Evolutionary conservation across 2,797 vertebrate genomes (phyloP), one percentile per base, ranked within the genome.

Genomic region (Pelodytes ibericus): DNA sequence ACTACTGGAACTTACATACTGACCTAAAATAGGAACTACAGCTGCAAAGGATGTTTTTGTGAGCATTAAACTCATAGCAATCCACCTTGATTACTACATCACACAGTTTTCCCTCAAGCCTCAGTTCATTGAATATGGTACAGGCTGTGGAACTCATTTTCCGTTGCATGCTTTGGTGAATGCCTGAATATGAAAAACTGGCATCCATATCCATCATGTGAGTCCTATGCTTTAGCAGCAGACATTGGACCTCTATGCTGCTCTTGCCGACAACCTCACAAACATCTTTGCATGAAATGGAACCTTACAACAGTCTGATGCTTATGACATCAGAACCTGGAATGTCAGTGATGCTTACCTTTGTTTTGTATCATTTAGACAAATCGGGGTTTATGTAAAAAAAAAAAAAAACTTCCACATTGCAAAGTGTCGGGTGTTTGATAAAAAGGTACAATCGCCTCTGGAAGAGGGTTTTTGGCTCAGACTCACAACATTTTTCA

Each of bases 41-140:
- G 83, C 86, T 89, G 64, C 89, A 93, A 26, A 93, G 86, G 80
- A 92, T 88, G 86, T 88, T 88, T 86, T 91, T 93, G 81, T 93
- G 92, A 73, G 87, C 90, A 2, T 80, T 89, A 81, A 91, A 92
- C 73, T 91, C 87, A 2, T 84, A 78, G 15, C 86, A 88, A 2
- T 89, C 85, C 75, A 88, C 89, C 2, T 86, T 87, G 82, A 93
- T 88, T 66, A 88, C 81, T 71, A 85, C 89, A 1, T 93, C 91
- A 11, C 89, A 92, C 67, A 91, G 88, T 61, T 89, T 88, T 57
- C 90, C 88, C 84, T 92, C 90, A 22, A 90, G 84, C 16, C 89
- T 85, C 25, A 92, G 88, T 75, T 92, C 89, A 0, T 90, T 91
- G 83, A 90, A 91, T 80, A 89, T 56, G 11, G 81, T 82, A 63